Conservation (phyloP, 1,140 invertebrate genomes). For the Melipona quadrifasciata region DNA sequence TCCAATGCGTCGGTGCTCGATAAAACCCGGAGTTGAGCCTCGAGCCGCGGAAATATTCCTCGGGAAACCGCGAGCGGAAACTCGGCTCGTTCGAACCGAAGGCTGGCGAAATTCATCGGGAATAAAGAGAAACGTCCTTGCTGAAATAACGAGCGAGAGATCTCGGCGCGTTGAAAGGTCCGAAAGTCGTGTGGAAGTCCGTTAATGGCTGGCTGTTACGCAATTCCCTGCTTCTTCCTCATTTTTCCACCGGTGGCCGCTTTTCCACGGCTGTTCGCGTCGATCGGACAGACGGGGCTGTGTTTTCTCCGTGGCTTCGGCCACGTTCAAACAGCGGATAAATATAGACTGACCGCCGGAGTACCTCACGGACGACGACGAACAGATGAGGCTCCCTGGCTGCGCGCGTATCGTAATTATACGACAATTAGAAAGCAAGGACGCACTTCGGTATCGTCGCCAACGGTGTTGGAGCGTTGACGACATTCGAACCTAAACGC, state of each 20-base stretch:
- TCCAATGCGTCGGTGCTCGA: background rate
- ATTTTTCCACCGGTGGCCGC: slow-evolving; percentile 10
- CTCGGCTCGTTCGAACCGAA: background rate
- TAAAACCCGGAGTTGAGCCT: background rate
- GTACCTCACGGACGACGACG: slow-evolving; percentile 42
- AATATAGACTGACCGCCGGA: slow-evolving; percentile 59
- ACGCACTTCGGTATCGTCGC: slow-evolving; percentile 46
- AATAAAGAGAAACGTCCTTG: background rate
- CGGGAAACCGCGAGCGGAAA: background rate
- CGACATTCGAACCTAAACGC: background rate
- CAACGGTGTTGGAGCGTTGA: background rate
- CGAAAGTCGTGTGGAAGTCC: background rate
- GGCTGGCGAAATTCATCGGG: background rate
- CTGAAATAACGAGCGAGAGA: background rate
- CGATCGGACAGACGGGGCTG: background rate
- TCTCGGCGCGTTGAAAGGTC: background rate
- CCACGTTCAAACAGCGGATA: slow-evolving; percentile 53
- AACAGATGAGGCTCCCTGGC: slow-evolving; percentile 20
- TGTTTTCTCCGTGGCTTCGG: background rate
- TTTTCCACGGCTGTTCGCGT: slow-evolving; percentile 8
- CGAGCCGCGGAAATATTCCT: background rate
- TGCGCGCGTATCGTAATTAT: slow-evolving; percentile 58
- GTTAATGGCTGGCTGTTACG: slow-evolving; percentile 2
- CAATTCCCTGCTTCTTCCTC: slow-evolving; percentile 19
- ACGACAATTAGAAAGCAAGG: slow-evolving; percentile 71